Percentiles rank a stretch among this genome's conserved stretches.
phyloP scores from a whole-genome alignment of 2,888 invertebrate genomes.

The Meghimatium bilineatum region DNA sequence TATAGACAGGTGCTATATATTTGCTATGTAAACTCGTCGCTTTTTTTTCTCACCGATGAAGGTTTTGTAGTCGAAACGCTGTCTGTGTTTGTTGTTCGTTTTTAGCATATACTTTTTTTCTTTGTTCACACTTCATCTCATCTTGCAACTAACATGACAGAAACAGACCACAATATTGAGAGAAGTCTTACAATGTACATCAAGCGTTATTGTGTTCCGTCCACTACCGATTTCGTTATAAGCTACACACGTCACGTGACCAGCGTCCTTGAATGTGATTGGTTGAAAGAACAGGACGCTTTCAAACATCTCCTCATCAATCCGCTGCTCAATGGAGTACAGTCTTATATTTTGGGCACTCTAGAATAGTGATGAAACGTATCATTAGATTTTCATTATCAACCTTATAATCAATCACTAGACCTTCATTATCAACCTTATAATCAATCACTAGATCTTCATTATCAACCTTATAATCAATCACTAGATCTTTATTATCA shows the following conservation, averaged over 20 bases:
- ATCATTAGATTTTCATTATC: no score
- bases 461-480: no score
- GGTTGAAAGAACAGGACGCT: conserved; percentile 20
- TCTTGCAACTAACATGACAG: no score
- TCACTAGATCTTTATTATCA: no score
- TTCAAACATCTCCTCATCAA: conserved; percentile 31
- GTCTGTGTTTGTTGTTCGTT: no score
- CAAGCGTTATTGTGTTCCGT: background rate
- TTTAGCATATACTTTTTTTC: no score
- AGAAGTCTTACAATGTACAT: conserved; percentile 22
- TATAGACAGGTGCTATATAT: no score
- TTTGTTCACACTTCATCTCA: no score
- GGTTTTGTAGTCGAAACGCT: no score
- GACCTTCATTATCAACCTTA: background rate
- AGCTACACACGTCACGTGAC: background rate
- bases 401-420: background rate
- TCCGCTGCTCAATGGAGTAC: background rate
- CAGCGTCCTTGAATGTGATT: conserved; percentile 5
- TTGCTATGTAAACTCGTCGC: no score
- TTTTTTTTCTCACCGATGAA: no score
- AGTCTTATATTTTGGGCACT: background rate
- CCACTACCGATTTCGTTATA: conserved; percentile 17
- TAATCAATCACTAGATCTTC: background rate
- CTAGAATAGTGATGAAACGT: background rate
- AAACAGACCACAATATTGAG: no score